phyloP scores from a whole-genome alignment of 2,797 vertebrate species.

The Galago senegalensis region DNA sequence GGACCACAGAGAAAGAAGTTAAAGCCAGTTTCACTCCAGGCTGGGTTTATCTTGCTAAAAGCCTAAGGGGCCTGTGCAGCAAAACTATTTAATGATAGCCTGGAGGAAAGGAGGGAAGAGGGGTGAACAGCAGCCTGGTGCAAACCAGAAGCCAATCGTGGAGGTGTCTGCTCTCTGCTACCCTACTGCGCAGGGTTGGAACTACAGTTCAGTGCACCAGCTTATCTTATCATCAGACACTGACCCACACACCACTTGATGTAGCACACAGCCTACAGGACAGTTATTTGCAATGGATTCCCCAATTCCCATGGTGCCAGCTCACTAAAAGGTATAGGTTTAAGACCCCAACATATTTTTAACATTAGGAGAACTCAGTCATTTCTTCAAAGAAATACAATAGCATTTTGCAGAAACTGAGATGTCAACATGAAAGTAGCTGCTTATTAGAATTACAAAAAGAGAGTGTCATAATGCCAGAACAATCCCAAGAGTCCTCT shows the following conservation, averaged over 20 bases:
- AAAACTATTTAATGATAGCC: neutral
- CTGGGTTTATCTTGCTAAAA: accelerated
- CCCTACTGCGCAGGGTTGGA: neutral
- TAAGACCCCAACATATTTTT: neutral
- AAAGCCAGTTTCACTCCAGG: neutral
- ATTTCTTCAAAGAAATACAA: neutral
- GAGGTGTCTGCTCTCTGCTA: neutral
- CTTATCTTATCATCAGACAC: neutral
- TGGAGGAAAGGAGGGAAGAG: neutral
- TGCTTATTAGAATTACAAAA: neutral
- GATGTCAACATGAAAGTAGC: neutral
- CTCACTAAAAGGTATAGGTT: neutral
- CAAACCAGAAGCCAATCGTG: neutral
- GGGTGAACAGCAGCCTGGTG: neutral
- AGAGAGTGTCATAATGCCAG: neutral
- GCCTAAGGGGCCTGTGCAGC: neutral
- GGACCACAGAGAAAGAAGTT: neutral
- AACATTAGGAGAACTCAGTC: neutral
- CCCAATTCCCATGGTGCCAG: neutral
- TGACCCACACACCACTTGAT: accelerated
- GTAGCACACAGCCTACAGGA: accelerated
- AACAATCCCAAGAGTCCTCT: neutral
- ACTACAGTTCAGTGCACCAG: neutral
- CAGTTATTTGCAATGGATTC: neutral
- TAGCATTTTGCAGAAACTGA: neutral